These are phyloP conservation scores for Mesocricetus auratus DNA, from an alignment of 2,113 vertebrate species.

Conservation along the genomic window DNA sequence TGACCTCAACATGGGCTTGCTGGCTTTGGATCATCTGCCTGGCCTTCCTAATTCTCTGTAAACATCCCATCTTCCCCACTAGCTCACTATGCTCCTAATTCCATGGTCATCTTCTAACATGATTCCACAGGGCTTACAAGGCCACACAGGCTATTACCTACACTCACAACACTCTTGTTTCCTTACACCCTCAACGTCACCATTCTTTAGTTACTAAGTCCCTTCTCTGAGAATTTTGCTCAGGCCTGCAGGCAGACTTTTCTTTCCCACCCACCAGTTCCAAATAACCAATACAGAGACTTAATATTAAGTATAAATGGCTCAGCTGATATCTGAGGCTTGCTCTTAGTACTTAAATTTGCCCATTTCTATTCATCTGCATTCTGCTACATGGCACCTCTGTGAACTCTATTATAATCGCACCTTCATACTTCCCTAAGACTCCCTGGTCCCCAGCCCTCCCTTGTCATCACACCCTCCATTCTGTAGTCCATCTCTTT, in stretches of 20 bases:
- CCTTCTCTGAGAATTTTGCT: too few species aligned
- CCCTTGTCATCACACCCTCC: not conserved
- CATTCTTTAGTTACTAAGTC: not conserved
- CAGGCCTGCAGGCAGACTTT: not conserved
- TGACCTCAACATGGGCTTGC: fast-evolving
- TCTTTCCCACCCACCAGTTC: not conserved
- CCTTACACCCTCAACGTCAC: not conserved
- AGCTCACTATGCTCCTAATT: not conserved
- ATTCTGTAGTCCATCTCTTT: not conserved
- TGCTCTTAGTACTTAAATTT: not conserved
- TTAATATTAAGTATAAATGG: not conserved
- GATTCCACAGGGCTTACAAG: not conserved
- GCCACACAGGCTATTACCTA: not conserved
- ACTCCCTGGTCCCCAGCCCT: not conserved
- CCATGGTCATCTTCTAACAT: fast-evolving
- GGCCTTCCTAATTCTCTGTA: too few species aligned
- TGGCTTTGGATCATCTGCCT: too few species aligned
- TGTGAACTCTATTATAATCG: too few species aligned
- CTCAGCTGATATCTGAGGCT: not conserved
- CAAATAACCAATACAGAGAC: not conserved
- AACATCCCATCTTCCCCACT: not conserved
- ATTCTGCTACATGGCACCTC: not conserved
- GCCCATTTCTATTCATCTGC: not conserved
- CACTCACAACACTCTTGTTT: not conserved
- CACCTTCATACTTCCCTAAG: too few species aligned